These are phyloP conservation scores for Oligia fasciuncula DNA, from an alignment of 2,888 invertebrate species.

Conservation along the genomic window DNA sequence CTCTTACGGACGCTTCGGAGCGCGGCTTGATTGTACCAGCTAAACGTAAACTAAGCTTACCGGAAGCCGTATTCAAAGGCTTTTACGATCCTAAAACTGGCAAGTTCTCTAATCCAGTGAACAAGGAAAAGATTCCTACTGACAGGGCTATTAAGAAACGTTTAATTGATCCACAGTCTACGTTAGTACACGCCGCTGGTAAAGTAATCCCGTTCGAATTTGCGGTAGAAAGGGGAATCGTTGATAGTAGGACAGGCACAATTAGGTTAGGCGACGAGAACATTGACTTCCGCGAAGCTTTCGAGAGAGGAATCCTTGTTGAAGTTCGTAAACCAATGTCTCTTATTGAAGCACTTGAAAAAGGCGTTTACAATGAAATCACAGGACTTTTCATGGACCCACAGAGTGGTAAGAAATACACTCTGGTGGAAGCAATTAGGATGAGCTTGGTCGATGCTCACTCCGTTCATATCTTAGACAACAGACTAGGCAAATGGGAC, in stretches of 20 bases:
- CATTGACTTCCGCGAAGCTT: slow-evolving; percentile 95
- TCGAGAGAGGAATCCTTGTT: slow-evolving; percentile 94
- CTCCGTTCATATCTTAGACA: slow-evolving; percentile 95
- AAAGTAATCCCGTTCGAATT: slow-evolving; percentile 95
- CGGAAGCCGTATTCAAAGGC: slow-evolving; percentile 97
- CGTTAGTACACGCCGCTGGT: slow-evolving; percentile 95
- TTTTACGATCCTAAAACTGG: slow-evolving; percentile 96
- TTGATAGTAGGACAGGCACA: slow-evolving; percentile 94
- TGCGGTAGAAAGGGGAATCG: slow-evolving; percentile 94
- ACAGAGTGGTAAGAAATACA: slow-evolving; percentile 93
- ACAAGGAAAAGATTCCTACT: slow-evolving; percentile 94
- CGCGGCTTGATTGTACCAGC: slow-evolving; percentile 95
- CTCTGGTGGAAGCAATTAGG: slow-evolving; percentile 95
- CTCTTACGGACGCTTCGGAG: slow-evolving; percentile 95
- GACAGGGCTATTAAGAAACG: slow-evolving; percentile 96
- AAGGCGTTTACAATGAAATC: slow-evolving; percentile 94
- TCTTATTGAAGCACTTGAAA: slow-evolving; percentile 94
- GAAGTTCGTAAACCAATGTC: slow-evolving; percentile 95
- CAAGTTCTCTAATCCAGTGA: slow-evolving; percentile 94
- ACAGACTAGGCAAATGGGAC: slow-evolving; percentile 93
- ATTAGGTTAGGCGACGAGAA: slow-evolving; percentile 91
- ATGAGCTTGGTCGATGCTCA: slow-evolving; percentile 95
- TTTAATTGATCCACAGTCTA: slow-evolving; percentile 95
- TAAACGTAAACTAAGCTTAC: slow-evolving; percentile 95
- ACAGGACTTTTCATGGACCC: slow-evolving; percentile 96